phyloP scores from a whole-genome alignment of 2,113 vertebrate genomes.

The Gnathonemus longibarbis region DNA sequence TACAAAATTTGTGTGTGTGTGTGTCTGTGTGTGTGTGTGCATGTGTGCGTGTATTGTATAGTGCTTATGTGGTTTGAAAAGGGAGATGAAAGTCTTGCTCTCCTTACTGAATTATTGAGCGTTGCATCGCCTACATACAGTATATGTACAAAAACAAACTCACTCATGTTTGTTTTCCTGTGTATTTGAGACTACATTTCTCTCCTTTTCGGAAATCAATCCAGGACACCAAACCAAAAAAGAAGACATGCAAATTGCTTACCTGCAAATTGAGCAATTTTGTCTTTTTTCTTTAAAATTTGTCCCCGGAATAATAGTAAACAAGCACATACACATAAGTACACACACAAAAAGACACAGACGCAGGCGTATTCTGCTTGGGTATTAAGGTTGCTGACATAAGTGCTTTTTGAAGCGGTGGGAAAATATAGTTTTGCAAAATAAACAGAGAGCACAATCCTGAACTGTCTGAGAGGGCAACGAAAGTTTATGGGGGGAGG shows the following conservation, averaged over 20 bases:
- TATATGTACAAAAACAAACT: not conserved
- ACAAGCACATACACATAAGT: not conserved
- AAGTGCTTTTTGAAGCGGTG: not conserved
- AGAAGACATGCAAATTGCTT: not conserved
- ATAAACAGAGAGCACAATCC: not conserved
- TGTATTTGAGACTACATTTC: not conserved
- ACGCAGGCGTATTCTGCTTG: not conserved
- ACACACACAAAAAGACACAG: not conserved
- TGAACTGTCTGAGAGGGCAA: not conserved
- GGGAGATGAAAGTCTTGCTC: conserved; percentile 29
- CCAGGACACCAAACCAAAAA: not conserved
- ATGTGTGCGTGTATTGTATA: not conserved
- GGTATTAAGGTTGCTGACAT: not conserved
- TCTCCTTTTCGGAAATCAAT: not conserved
- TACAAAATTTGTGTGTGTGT: not conserved
- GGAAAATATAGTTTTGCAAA: conserved; percentile 2
- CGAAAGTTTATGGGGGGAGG: not conserved
- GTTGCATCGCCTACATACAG: not conserved
- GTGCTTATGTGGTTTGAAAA: conserved; percentile 15
- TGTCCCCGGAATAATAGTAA: not conserved
- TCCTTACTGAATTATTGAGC: conserved; percentile 14
- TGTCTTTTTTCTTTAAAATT: not conserved
- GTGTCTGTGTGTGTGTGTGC: not conserved
- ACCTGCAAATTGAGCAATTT: not conserved
- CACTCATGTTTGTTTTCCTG: not conserved